These are phyloP conservation scores for Danio choprae DNA, from an alignment of 2,797 vertebrate genomes.

Conservation along the genomic window DNA sequence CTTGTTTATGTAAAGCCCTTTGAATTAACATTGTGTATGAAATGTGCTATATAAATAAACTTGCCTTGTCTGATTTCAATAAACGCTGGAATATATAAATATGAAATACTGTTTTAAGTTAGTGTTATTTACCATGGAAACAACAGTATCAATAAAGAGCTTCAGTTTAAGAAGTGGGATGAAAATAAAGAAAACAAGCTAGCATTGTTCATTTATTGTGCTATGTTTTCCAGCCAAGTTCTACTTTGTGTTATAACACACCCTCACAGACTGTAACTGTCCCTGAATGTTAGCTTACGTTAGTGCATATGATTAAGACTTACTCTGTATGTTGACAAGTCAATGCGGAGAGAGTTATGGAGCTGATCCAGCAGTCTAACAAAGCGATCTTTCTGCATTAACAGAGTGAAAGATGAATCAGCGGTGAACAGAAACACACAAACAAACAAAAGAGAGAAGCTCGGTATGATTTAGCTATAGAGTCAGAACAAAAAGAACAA, in stretches of 20 bases:
- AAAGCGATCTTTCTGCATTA: conserved; percentile 90
- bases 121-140: neutral
- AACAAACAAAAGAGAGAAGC: neutral
- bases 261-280: neutral
- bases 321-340: conserved; percentile 95
- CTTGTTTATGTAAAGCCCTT: too few species aligned
- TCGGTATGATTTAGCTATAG: neutral
- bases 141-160: neutral
- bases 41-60: too few species aligned
- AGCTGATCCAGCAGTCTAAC: conserved; percentile 96
- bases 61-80: too few species aligned
- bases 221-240: neutral
- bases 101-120: too few species aligned
- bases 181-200: neutral
- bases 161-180: neutral
- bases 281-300: neutral
- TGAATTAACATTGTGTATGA: too few species aligned
- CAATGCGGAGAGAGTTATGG: conserved; percentile 96
- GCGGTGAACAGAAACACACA: neutral
- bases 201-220: neutral
- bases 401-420: conserved; percentile 2
- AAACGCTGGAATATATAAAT: too few species aligned
- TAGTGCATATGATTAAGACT: conserved; percentile 64
- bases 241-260: neutral
- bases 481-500: neutral